Base-by-base conservation (phyloP, 1,140 invertebrate species). In the Agrilus planipennis region DNA sequence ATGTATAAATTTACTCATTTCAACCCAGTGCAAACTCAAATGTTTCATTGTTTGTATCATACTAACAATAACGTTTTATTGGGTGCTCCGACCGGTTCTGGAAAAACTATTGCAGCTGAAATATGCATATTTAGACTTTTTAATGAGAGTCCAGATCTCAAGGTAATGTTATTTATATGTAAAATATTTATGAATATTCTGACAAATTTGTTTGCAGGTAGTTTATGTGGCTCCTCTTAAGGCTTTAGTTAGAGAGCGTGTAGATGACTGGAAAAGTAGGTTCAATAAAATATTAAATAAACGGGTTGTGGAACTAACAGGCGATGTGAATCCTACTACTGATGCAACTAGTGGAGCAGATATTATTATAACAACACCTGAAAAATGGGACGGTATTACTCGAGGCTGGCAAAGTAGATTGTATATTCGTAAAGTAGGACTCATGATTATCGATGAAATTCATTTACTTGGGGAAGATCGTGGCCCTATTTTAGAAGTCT, bases 341-440 rank as follows among this genome's bases (percentile, higher is more conserved):
- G 69, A 77, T 50, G 81, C 89, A 1, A 89, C 99, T 41, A 69
- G 75, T 0, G 71, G 63, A 34, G 81, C 94, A 1, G 81, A 89
- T 57, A 79, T 99, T 1, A 97, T 99, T 49, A 89, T 99, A 1
- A 98, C 94, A 2, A 99, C 95, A 1, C 95, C 95, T 0, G 95
- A 99, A 66, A 99, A 99, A 64, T 99, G 95, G 95, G 95, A 99
- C 62, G 94, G 93, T 44, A 89, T 99, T 40, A 95, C 89, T 62
- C 74, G 95, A 47, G 91, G 87, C 42, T 99, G 94, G 92, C 92
- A 97, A 53, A 96, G 87, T 0, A 75, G 95, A 47, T 83, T 81
- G 63, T 99, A 98, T 57, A 94, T 99, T 1, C 81, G 77, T 43
- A 74, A 90, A 54, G 95, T 99, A 0, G 80, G 84, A 0, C 67